Evolutionary conservation across 2,888 invertebrate species (phyloP).

Genomic region (Ernsta delagoae): DNA sequence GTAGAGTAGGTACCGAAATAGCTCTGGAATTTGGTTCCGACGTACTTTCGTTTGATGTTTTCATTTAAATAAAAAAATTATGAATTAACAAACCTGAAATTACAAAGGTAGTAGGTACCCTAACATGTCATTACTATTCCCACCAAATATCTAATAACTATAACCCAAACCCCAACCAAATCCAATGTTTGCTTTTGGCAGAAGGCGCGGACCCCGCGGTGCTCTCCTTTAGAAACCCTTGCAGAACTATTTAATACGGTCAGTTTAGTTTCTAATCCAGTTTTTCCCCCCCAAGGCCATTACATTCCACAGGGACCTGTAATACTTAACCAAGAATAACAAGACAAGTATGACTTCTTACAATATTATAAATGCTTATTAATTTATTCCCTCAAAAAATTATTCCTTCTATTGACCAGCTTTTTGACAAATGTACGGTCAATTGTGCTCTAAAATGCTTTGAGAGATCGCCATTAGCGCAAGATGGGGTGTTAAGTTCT

Average conservation of each 20-base stretch:
- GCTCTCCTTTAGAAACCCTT: neutral
- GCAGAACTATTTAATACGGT: neutral
- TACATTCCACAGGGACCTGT: too few relatives aligned
- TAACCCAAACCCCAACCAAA: neutral
- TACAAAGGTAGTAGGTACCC: too few relatives aligned
- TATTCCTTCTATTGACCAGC: constrained; percentile 9
- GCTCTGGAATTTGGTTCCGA: too few relatives aligned
- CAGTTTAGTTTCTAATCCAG: neutral
- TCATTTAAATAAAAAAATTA: too few relatives aligned
- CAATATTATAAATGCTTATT: neutral
- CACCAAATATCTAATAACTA: too few relatives aligned
- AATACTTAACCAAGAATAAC: too few relatives aligned
- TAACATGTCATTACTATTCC: too few relatives aligned
- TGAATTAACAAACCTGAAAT: too few relatives aligned
- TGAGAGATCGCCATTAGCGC: constrained; percentile 12
- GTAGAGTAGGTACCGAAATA: too few relatives aligned
- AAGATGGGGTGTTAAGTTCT: constrained; percentile 22
- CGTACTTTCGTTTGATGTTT: too few relatives aligned
- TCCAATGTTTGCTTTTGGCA: constrained; percentile 6
- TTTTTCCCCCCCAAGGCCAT: neutral
- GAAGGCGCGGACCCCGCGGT: constrained; percentile 3
- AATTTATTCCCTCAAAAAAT: neutral
- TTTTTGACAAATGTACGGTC: constrained; percentile 25
- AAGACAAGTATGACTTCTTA: too few relatives aligned
- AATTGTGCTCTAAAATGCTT: constrained; percentile 20